Evolutionary conservation across 2,113 vertebrate species (phyloP).

Genomic region (Eleginops maclovinus): DNA sequence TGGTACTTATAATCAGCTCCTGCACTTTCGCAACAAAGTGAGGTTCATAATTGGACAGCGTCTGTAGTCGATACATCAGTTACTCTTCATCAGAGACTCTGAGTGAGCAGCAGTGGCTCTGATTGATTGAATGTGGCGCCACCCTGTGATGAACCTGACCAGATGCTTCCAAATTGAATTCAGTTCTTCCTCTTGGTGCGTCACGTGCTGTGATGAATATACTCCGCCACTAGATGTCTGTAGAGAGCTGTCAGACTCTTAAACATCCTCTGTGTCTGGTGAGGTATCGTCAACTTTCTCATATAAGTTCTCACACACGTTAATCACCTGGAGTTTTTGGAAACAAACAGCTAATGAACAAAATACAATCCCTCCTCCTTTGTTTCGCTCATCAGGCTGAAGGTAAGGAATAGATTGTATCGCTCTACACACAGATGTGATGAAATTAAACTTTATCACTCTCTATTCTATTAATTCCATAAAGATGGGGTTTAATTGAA

Average conservation of each 20-base stretch:
- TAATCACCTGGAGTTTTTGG: slow-evolving; percentile 30
- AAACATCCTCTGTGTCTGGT: neutral
- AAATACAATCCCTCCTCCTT: slow-evolving; percentile 19
- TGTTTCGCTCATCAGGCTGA: slow-evolving; percentile 15
- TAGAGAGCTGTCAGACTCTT: slow-evolving; percentile 28
- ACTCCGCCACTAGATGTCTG: slow-evolving; percentile 76
- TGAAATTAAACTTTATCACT: slow-evolving; percentile 53
- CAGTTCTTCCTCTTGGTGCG: accelerated
- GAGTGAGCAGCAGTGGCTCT: slow-evolving; percentile 20
- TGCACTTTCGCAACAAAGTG: neutral
- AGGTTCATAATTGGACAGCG: slow-evolving; percentile 4
- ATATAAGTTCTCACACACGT: slow-evolving; percentile 8
- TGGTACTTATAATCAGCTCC: neutral
- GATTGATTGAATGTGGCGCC: slow-evolving; percentile 13
- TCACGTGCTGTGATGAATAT: slow-evolving; percentile 21
- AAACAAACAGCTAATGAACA: slow-evolving; percentile 23
- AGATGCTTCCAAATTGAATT: neutral
- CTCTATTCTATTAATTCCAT: slow-evolving; percentile 57
- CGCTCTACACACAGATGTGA: slow-evolving; percentile 38
- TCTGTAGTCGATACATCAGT: slow-evolving; percentile 1
- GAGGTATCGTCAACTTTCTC: slow-evolving; percentile 21
- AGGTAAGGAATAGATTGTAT: neutral
- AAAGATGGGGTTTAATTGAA: slow-evolving; percentile 61
- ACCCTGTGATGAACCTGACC: slow-evolving; percentile 12
- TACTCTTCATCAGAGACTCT: neutral